Evolutionary conservation across 2,888 invertebrate genomes (phyloP).

Genomic region (Dexiosoma caninum): DNA sequence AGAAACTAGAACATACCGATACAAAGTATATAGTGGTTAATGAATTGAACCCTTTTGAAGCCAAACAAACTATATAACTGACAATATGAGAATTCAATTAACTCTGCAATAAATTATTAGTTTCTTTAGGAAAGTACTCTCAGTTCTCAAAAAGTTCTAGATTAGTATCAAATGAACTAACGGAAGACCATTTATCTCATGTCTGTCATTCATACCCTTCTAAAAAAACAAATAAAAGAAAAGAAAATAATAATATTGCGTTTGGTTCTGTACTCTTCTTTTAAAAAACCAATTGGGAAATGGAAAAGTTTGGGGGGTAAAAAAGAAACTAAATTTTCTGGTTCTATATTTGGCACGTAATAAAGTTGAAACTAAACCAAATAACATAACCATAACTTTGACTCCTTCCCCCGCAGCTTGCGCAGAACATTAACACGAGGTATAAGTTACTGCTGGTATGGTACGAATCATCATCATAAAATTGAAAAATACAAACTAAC

Average conservation of each 20-base stretch:
- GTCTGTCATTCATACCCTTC: constrained; percentile 5
- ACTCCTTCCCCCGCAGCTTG: background rate
- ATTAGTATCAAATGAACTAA: background rate
- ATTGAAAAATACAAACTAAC: constrained; percentile 33
- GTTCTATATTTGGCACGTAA: constrained; percentile 58
- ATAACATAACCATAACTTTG: constrained; percentile 40
- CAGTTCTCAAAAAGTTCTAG: background rate
- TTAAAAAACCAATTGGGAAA: background rate
- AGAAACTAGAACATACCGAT: no score
- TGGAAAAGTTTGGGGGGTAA: background rate
- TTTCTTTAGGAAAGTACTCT: background rate
- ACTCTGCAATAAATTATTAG: background rate
- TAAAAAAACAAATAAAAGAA: background rate
- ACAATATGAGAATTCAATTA: background rate
- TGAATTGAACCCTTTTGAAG: no score
- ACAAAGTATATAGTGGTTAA: no score
- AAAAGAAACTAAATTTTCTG: constrained; percentile 10
- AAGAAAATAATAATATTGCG: background rate
- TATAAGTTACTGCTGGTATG: constrained; percentile 38
- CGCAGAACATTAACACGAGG: background rate
- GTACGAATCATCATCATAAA: constrained; percentile 35
- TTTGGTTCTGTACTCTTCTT: background rate
- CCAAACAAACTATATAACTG: no score
- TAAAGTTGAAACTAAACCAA: constrained; percentile 54
- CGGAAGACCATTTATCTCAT: constrained; percentile 7